Percentiles rank a stretch among this genome's conserved stretches.
These are phyloP conservation scores for Pogonus chalceus DNA, from an alignment of 1,140 invertebrate species.

Conservation along the genomic window DNA sequence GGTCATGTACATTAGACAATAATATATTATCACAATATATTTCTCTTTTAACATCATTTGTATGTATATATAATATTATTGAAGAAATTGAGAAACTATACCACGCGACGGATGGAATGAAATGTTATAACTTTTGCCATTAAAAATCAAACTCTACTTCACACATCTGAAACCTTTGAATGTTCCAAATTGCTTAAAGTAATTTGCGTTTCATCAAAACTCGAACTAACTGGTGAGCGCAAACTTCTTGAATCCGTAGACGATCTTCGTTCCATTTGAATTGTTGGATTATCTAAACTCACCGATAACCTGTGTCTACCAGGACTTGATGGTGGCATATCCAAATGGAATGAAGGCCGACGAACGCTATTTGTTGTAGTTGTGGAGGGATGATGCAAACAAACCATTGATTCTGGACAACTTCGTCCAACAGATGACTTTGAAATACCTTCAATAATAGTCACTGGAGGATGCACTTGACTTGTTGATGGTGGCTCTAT, in stretches of 20 bases:
- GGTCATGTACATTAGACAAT: no score
- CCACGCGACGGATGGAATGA: no score
- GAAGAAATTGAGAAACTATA: no score
- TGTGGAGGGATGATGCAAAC: constrained; percentile 8
- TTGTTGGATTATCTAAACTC: constrained; percentile 25
- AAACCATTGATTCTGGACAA: constrained; percentile 29
- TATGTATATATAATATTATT: no score
- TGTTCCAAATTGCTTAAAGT: constrained; percentile 15
- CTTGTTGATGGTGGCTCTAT: constrained; percentile 8
- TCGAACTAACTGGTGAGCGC: constrained; percentile 19
- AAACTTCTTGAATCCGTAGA: constrained; percentile 22
- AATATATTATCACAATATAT: no score
- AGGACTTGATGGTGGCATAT: constrained; percentile 12
- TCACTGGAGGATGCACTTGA: not conserved
- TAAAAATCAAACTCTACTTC: no score
- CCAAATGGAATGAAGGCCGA: not conserved
- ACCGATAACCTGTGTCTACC: constrained; percentile 24
- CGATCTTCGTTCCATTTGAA: constrained; percentile 20
- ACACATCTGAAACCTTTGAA: constrained; percentile 14
- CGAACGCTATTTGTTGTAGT: not conserved
- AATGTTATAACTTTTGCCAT: no score
- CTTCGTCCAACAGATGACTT: constrained; percentile 7
- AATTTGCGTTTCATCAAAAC: constrained; percentile 27
- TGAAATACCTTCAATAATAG: constrained; percentile 12
- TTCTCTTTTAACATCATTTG: no score